Base-by-base conservation (phyloP, 2,797 vertebrate genomes). In the Buphagus erythrorhynchus region DNA sequence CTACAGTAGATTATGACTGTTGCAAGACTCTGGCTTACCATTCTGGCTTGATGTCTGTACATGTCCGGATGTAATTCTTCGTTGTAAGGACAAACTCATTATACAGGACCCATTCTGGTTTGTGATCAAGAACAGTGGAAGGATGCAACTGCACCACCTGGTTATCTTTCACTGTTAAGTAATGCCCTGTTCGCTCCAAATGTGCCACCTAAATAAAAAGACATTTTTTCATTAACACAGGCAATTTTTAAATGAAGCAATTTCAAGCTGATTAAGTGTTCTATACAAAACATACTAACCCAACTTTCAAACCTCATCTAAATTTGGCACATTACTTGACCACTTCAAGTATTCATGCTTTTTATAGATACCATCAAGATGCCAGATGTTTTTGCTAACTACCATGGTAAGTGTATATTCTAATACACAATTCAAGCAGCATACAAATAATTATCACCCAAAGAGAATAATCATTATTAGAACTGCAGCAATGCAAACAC, bases 71-170 rank as follows among this genome's bases (percentile, higher is more conserved):
- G 97, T 99, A 99, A 95, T 99, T 99, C 98, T 99, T 99, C 49
- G 99, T 99, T 93, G 99, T 99, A 95, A 99, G 99, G 79, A 99
- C 99, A 94, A 99, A 99, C 97, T 99, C 99, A 65, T 99, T 99
- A 97, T 99, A 99, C 69, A 99, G 99, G 95, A 99, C 99, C 99
- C 99, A 99, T 96, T 99, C 99, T 1, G 99, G 99, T 97, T 99
- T 99, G 97, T 99, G 99, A 97, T 99, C 99, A 94, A 99, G 99
- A 95, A 99, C 99, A 45, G 99, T 99, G 76, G 99, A 99, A 25
- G 99, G 99, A 98, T 99, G 99, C 95, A 99, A 97, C 97, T 99
- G 99, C 43, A 99, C 99, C 88, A 99, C 99, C 88, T 99, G 99
- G 99, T 99, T 99, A 97, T 99, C 99, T 98, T 99, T 99, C 93